A percentile compares a stretch with the other conserved stretches of the same genome.
These are phyloP conservation scores for Drosophila insularis DNA, from an alignment of 1,140 invertebrate species.

Conservation along the genomic window DNA sequence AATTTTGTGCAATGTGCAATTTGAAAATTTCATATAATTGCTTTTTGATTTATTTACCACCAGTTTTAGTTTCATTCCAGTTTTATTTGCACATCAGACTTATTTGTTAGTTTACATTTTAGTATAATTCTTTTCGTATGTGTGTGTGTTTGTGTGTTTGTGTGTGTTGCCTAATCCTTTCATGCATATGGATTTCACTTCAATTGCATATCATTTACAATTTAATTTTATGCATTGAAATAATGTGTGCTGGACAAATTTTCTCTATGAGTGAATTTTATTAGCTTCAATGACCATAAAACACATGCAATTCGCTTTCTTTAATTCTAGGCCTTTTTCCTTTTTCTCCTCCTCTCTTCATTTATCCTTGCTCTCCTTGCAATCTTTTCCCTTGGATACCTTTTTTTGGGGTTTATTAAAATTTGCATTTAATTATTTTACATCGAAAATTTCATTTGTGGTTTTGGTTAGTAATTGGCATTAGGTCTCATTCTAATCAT, in stretches of 20 bases:
- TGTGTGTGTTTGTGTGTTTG: constrained; percentile 1
- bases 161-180: constrained; percentile 27
- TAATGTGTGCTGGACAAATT: constrained; percentile 43
- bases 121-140: constrained; percentile 17
- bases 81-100: neutral
- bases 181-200: constrained; percentile 34
- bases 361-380: too few relatives aligned
- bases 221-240: constrained; percentile 63
- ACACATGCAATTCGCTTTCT: constrained; percentile 12
- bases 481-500: constrained; percentile 14
- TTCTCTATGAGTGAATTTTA: constrained; percentile 36
- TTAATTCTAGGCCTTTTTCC: neutral
- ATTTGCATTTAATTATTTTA: constrained; percentile 72
- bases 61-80: neutral
- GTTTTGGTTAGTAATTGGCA: constrained; percentile 42
- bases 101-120: constrained; percentile 16
- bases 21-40: constrained; percentile 2
- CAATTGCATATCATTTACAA: constrained; percentile 56
- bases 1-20: neutral
- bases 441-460: constrained; percentile 62
- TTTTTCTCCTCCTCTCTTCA: neutral
- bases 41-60: constrained; percentile 7
- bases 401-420: constrained; percentile 60
- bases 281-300: constrained; percentile 33
- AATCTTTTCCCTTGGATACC: neutral